These are phyloP conservation scores for Pocillopora verrucosa DNA, from an alignment of 64 coral and sea anemone species.

Conservation along the genomic window DNA sequence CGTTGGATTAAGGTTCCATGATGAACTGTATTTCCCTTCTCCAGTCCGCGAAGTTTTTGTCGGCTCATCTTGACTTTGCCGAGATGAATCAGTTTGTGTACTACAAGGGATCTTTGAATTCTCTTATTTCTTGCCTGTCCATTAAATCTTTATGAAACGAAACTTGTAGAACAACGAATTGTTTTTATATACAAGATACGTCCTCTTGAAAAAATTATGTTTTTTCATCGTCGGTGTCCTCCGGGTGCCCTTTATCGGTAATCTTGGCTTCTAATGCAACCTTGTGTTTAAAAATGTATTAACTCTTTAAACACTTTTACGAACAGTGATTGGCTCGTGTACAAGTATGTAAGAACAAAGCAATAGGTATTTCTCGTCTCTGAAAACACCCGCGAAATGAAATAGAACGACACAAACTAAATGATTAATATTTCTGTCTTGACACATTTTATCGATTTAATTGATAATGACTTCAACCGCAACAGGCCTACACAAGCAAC, in stretches of 20 bases:
- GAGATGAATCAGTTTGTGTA: constrained; percentile 5
- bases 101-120: neutral
- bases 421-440: constrained; percentile 22
- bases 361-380: neutral
- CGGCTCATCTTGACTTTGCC: constrained; percentile 9
- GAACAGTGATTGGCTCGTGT: neutral
- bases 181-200: constrained; percentile 2
- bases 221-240: neutral
- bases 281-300: constrained; percentile 22
- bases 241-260: constrained; percentile 18
- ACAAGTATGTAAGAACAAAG: neutral
- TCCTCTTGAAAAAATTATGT: constrained; percentile 8
- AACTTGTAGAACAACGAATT: neutral
- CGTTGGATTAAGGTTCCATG: constrained; percentile 48
- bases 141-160: constrained; percentile 45
- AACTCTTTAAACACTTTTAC: neutral
- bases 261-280: neutral
- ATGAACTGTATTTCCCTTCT: neutral
- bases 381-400: neutral
- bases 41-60: neutral
- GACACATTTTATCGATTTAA: neutral
- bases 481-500: neutral
- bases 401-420: neutral
- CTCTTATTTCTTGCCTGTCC: neutral
- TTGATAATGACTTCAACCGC: constrained; percentile 17